Percentiles rank a stretch among this genome's conserved stretches.
phyloP scores from a whole-genome alignment of 2,888 invertebrate genomes.

The Protophormia terraenovae region DNA sequence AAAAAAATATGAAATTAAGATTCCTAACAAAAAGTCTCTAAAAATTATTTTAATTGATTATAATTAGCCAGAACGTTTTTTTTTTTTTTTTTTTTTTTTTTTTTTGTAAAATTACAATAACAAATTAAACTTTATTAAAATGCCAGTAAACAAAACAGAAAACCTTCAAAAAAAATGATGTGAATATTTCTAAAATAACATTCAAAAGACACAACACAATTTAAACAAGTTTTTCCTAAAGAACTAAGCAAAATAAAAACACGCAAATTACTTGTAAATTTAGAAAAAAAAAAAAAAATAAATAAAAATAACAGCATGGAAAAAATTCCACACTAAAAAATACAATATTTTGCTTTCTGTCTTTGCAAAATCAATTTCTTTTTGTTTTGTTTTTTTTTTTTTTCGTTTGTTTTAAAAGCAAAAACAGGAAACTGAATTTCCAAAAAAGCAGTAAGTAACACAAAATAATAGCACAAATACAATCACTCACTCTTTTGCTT shows the following conservation, averaged over 20 bases:
- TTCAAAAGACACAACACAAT: background rate
- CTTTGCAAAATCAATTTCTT: constrained; percentile 45
- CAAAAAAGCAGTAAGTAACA: background rate
- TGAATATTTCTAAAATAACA: background rate
- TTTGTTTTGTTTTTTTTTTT: constrained; percentile 18
- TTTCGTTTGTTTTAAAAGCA: constrained; percentile 1
- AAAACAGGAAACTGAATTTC: constrained; percentile 58
- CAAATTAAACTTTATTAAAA: background rate
- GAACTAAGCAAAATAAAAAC: constrained; percentile 31
- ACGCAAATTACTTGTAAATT: constrained; percentile 23
- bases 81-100: background rate
- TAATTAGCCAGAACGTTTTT: constrained; percentile 2
- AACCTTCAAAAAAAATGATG: background rate
- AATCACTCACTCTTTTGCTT: background rate
- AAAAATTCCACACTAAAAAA: constrained; percentile 3
- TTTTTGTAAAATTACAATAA: background rate
- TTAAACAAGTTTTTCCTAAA: constrained; percentile 57
- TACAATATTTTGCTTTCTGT: constrained; percentile 3
- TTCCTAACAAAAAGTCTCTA: background rate
- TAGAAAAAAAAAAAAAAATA: constrained; percentile 20
- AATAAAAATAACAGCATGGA: background rate
- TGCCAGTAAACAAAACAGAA: background rate
- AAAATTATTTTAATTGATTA: constrained; percentile 1
- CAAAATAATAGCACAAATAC: background rate
- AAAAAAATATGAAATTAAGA: background rate